Evolutionary conservation across 1,140 invertebrate genomes (phyloP), one percentile per base, ranked within the genome.

Genomic region (Probaryconus sp.): DNA sequence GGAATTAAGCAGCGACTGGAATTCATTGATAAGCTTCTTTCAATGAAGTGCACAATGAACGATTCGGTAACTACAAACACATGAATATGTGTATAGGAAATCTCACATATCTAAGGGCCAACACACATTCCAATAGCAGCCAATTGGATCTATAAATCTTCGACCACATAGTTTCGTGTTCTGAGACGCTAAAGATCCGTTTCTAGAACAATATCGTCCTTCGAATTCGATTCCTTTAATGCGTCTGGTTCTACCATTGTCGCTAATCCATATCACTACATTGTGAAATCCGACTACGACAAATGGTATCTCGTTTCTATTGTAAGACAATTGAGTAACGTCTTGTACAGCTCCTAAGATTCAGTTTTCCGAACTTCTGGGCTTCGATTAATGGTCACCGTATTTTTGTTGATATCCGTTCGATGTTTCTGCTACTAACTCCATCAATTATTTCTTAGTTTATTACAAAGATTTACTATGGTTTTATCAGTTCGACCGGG

Each of bases 251-350:
- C 47, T 17, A 55, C 48, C 30, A 35, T 55, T 43, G 38, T 43
- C 48, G 38, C 47, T 64, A 64, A 64, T 64, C 60, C 38, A 17
- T 51, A 33, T 47, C 35, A 33, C 60, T 64, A 64, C 33, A 31
- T 26, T 45, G 61, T 42, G 21, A 45, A 53, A 65, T 55, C 40
- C 61, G 38, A 51, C 61, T 64, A 51, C 60, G 60, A 64, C 47
- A 51, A 64, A 64, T 53, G 60, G 50, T 64, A 64, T 53, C 61
- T 65, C 40, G 42, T 65, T 65, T 55, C 61, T 47, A 55, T 65
- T 65, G 61, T 47, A 55, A 47, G 48, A 65, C 48, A 55, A 65
- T 65, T 20, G 61, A 55, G 40, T 53, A 24, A 11, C 14, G 10
- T 43, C 47, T 47, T 17, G 28, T 14, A 37, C 42, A 65, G 40